phyloP scores from a whole-genome alignment of 2,888 invertebrate genomes.

The Diogma glabrata region DNA sequence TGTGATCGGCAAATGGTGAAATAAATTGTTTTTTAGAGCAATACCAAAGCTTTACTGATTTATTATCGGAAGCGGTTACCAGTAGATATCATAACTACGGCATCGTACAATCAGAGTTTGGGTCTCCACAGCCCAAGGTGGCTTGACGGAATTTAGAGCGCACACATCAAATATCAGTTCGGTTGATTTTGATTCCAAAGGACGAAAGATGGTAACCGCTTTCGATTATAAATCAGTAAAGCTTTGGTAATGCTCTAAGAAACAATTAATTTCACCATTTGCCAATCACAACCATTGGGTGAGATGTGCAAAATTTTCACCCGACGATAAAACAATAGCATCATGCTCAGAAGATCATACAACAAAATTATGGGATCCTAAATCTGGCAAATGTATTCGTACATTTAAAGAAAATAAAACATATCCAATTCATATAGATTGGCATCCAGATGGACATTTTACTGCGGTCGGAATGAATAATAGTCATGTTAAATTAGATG shows the following conservation, averaged over 20 bases:
- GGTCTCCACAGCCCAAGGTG: slow-evolving; percentile 74
- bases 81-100: too few species aligned
- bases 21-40: slow-evolving; percentile 57
- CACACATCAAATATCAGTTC: slow-evolving; percentile 72
- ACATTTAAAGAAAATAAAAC: slow-evolving; percentile 59
- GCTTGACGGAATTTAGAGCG: slow-evolving; percentile 64
- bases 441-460: slow-evolving; percentile 71
- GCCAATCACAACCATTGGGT: slow-evolving; percentile 75
- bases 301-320: slow-evolving; percentile 62
- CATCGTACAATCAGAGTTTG: slow-evolving; percentile 76
- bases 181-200: slow-evolving; percentile 69
- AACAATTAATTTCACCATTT: slow-evolving; percentile 60
- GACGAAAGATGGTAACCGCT: slow-evolving; percentile 57
- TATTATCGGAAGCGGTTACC: slow-evolving; percentile 72
- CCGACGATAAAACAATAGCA: slow-evolving; percentile 62
- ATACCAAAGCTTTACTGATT: slow-evolving; percentile 68
- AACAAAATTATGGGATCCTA: slow-evolving; percentile 64
- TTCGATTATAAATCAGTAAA: slow-evolving; percentile 78
- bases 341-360: slow-evolving; percentile 84
- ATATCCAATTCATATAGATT: slow-evolving; percentile 40
- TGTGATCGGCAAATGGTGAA: slow-evolving; percentile 61
- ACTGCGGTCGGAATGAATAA: slow-evolving; percentile 62
- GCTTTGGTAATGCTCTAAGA: slow-evolving; percentile 57
- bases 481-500: slow-evolving; percentile 67
- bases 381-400: slow-evolving; percentile 58